phyloP scores from a whole-genome alignment of 2,797 vertebrate species.

The Sarcophilus harrisii region DNA sequence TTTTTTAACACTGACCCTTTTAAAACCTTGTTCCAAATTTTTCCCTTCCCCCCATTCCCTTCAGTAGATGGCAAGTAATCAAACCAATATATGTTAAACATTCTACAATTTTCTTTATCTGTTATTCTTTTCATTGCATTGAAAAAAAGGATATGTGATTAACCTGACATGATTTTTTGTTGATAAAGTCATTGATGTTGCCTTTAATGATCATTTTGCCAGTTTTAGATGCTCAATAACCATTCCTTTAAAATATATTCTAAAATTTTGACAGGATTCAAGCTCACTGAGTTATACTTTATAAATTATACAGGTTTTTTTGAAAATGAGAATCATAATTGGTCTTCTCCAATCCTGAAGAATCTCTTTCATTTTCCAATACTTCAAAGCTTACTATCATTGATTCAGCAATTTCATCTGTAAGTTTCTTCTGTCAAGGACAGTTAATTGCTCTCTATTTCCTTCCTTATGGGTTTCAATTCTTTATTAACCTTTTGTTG shows the following conservation, averaged over 20 bases:
- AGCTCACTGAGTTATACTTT: neutral
- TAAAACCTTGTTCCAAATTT: no score
- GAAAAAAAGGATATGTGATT: neutral
- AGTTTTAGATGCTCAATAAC: neutral
- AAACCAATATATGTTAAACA: no score
- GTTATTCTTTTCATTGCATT: neutral
- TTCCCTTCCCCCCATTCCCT: no score
- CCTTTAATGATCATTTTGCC: neutral
- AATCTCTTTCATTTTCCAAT: neutral
- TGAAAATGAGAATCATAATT: neutral
- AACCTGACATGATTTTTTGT: neutral
- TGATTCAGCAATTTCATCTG: neutral
- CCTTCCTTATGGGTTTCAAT: neutral
- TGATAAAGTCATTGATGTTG: neutral
- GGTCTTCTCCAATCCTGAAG: neutral
- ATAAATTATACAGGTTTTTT: neutral
- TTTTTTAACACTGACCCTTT: no score
- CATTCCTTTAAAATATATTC: neutral
- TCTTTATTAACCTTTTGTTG: neutral
- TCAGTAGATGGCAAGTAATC: no score
- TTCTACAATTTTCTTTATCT: neutral
- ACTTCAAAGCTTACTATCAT: neutral
- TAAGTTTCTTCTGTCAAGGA: neutral
- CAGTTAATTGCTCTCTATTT: neutral
- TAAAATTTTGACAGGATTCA: neutral